Base-by-base conservation (phyloP, 2,888 invertebrate species). In the Caenorhabditis angaria region DNA sequence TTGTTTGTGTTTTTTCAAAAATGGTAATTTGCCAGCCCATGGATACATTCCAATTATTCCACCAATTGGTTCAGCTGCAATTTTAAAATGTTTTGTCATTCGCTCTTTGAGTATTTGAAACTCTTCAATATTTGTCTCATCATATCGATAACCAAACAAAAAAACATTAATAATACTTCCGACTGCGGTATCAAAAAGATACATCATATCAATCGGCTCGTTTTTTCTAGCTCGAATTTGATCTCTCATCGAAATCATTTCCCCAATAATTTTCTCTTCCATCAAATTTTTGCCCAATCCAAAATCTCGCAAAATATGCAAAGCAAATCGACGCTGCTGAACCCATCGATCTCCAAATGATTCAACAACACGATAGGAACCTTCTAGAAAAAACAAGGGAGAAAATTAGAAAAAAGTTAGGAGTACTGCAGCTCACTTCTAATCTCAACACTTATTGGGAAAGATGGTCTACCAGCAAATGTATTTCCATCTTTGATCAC, bases 231-330 rank as follows among this genome's bases (percentile, higher is more conserved):
- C 35, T 0, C 66, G 66, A n/a, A 66, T 66, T 61, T 70, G 59
- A 0, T 54, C 55, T 0, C 51, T 48, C 29, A 68, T 55, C 0
- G 47, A 41, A 0, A 41, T 48, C 29, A 68, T 60, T 41, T 75
- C 70, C n/a, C 56, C 61, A 1, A 75, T 59, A 0, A 78, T 73
- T 62, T 71, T 71, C 32, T 78, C 72, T 57, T 78, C 71, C 78
- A 78, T 78, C 57, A 74, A 60, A 59, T 71, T 76, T 63, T 76
- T 74, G 12, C 78, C 78, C 61, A 78, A 54, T 14, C 78, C 78
- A 47, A 78, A 72, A 53, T 78, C 73, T 53, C 78, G 56, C 4
- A 78, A 56, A 14, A 76, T 65, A 29, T 78, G 78, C 2, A 78
- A 47, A 18, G 76, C 64, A 48, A 76, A 78, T 53, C 75, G 27